Evolutionary conservation across 2,113 vertebrate species (phyloP), one percentile per base, ranked within the genome.

Genomic region (Pheucticus melanocephalus): DNA sequence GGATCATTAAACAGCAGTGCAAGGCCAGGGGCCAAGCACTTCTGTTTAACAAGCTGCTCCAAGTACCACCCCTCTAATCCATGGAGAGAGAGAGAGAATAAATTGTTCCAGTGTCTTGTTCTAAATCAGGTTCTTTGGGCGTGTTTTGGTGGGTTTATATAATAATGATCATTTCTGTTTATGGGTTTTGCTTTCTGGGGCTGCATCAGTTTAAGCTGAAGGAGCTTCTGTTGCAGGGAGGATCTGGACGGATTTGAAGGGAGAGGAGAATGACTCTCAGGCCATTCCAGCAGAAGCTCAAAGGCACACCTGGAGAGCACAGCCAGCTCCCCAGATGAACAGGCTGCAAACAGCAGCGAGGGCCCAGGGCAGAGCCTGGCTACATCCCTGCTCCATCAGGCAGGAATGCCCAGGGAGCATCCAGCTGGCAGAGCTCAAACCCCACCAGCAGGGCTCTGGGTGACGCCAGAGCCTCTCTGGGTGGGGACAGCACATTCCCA

Each of bases 11-110:
- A 97, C 97, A 98, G 96, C 97, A 97, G 92, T 84, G 68, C 91
- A 96, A 97, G 98, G 98, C 97, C 97, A 98, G 94, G 98, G 98
- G 98, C 97, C 98, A 98, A 97, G 97, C 98, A 97, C 98, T 98
- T 97, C 97, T 98, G 97, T 98, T 98, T 98, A 98, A 98, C 97
- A 98, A 98, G 98, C 98, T 97, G 97, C 94, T 97, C 98, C 95
- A 98, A 98, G 97, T 96, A 97, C 98, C 98, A 97, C 97, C 97
- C 98, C 97, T 97, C 97, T 97, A 98, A 98, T 98, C 97, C 96
- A 96, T 1, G 42, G 95, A 98, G 95, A 97, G 94, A 95, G 94
- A 95, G 91, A 95, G 91, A 94, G 97, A 98, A 98, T 95, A 98
- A 98, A 98, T 98, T 97, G 96, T 94, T 97, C 84, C 88, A 75